Conservation (phyloP, 2,113 vertebrate genomes). For the Takifugu flavidus region DNA sequence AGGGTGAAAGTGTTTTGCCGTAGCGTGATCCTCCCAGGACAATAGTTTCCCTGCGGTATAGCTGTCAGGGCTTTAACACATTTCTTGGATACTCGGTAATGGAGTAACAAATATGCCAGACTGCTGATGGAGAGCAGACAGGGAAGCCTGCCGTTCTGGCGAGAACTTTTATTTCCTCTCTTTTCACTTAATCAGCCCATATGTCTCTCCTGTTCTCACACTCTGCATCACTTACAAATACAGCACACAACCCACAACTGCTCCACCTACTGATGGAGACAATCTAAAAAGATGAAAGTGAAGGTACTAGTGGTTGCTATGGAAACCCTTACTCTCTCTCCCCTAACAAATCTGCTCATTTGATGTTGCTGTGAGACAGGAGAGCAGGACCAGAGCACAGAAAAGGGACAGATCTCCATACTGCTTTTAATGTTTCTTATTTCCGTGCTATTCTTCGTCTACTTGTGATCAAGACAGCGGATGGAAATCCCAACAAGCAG, state of each 20-base stretch:
- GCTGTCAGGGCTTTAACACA: too few species aligned
- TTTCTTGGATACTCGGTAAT: background rate
- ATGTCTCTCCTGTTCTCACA: background rate
- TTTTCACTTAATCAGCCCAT: background rate
- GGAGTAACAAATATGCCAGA: background rate
- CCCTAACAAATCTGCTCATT: slow-evolving; percentile 52
- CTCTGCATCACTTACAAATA: slow-evolving; percentile 2
- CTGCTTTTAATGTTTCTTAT: background rate
- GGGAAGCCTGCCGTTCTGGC: background rate
- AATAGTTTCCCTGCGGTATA: too few species aligned
- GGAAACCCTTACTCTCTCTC: slow-evolving; percentile 44
- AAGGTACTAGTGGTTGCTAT: slow-evolving; percentile 48
- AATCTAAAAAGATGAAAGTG: slow-evolving; percentile 30
- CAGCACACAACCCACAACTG: slow-evolving; percentile 1
- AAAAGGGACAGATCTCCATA: slow-evolving; percentile 1
- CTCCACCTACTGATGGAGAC: slow-evolving; percentile 23
- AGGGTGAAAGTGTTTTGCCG: too few species aligned
- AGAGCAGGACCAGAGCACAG: background rate
- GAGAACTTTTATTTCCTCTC: slow-evolving; percentile 9
- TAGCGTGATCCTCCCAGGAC: too few species aligned
- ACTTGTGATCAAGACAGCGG: background rate
- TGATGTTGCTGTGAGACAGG: slow-evolving; percentile 15
- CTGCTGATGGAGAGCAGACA: slow-evolving; percentile 11
- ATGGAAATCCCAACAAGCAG: slow-evolving; percentile 5
- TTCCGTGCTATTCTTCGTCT: background rate